Percentiles rank a stretch among this genome's conserved stretches.
phyloP scores from a whole-genome alignment of 2,888 invertebrate species.

The Prenolepis imparis region DNA sequence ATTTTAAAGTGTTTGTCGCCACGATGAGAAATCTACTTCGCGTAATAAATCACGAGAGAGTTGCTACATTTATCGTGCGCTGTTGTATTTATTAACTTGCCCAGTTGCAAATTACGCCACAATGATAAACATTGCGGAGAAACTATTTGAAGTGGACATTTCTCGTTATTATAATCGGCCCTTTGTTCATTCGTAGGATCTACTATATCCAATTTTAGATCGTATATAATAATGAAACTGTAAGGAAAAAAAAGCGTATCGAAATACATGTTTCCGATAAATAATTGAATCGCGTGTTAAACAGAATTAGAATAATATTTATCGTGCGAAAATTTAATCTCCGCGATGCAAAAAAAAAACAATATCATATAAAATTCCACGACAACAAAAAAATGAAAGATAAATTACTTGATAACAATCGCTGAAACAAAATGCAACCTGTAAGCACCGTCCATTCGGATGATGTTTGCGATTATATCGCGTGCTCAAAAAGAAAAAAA shows the following conservation, averaged over 20 bases:
- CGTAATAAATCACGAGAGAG: conserved; percentile 35
- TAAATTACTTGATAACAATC: conserved; percentile 30
- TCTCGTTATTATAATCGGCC: not conserved
- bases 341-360: not conserved
- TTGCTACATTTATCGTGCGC: conserved; percentile 18
- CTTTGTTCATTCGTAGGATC: not conserved
- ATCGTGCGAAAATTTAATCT: not conserved
- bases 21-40: conserved; percentile 18
- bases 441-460: not conserved
- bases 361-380: conserved; percentile 4
- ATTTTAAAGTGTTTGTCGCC: conserved; percentile 25
- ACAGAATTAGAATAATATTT: conserved; percentile 14
- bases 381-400: conserved; percentile 15
- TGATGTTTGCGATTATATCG: conserved; percentile 22
- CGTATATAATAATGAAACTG: not conserved
- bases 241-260: not conserved
- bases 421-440: conserved; percentile 24
- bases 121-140: not conserved
- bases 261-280: not conserved
- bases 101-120: conserved; percentile 9
- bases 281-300: not conserved
- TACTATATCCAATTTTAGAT: not conserved
- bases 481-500: conserved; percentile 27
- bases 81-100: conserved; percentile 20
- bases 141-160: not conserved